These are phyloP conservation scores for Kryptolebias ocellatus DNA, from an alignment of 2,797 vertebrate genomes.

Conservation along the genomic window DNA sequence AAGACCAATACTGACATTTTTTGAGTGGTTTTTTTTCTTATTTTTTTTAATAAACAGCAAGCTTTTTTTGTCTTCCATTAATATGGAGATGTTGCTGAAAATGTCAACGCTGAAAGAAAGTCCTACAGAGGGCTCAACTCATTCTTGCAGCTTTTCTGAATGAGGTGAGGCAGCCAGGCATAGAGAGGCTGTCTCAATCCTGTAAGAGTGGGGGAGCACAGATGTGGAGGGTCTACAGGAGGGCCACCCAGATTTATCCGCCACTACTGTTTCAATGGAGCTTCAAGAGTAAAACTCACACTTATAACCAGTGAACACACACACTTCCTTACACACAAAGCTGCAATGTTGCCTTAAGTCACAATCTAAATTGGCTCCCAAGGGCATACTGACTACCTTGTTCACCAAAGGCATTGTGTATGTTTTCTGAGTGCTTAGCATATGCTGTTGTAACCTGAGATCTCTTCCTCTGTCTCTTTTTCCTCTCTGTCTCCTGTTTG, in stretches of 20 bases:
- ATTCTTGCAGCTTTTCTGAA: slow-evolving; percentile 42
- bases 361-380: slow-evolving; percentile 95
- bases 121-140: slow-evolving; percentile 1
- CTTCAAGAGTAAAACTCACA: slow-evolving; percentile 81
- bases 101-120: slow-evolving; percentile 5
- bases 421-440: slow-evolving; percentile 91
- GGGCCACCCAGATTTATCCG: slow-evolving; percentile 79
- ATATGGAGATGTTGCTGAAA: slow-evolving; percentile 1
- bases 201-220: slow-evolving; percentile 36
- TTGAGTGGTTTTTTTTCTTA: background rate
- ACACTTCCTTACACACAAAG: slow-evolving; percentile 56
- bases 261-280: slow-evolving; percentile 76
- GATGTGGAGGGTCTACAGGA: slow-evolving; percentile 71
- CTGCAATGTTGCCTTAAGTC: slow-evolving; percentile 88
- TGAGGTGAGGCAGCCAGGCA: slow-evolving; percentile 52
- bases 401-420: slow-evolving; percentile 90
- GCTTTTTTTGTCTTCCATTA: background rate
- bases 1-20: background rate
- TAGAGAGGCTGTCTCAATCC: slow-evolving; percentile 46
- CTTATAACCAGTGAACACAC: slow-evolving; percentile 29
- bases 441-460: slow-evolving; percentile 90
- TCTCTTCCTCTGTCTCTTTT: slow-evolving; percentile 61
- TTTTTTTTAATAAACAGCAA: background rate
- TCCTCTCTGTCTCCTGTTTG: slow-evolving; percentile 21
- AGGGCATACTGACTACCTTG: slow-evolving; percentile 89